A percentile compares a stretch with the other conserved stretches of the same genome.
These are phyloP conservation scores for Cloeon dipterum DNA, from an alignment of 2,888 invertebrate genomes.

Conservation along the genomic window DNA sequence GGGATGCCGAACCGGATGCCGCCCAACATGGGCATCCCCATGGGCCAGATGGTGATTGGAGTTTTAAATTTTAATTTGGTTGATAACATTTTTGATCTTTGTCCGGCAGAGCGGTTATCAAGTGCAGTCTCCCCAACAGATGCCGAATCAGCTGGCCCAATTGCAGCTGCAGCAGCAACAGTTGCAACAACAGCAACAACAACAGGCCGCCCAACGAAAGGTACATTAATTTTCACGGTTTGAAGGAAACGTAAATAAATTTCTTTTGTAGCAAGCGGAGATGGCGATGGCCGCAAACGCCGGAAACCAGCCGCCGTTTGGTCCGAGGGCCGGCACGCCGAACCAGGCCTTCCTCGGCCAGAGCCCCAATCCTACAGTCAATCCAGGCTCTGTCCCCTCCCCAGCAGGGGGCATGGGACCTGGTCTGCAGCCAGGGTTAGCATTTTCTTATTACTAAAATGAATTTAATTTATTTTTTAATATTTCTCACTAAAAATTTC, in stretches of 20 bases:
- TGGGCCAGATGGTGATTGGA: neutral
- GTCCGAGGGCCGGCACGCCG: slow-evolving; percentile 27
- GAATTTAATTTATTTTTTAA: neutral
- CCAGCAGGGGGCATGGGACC: slow-evolving; percentile 34
- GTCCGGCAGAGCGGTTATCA: neutral
- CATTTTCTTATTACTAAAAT: neutral
- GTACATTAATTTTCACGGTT: neutral
- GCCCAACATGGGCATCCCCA: slow-evolving; percentile 17
- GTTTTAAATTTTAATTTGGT: too few species aligned
- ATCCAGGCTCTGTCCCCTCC: slow-evolving; percentile 35
- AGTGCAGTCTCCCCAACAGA: slow-evolving; percentile 4
- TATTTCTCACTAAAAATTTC: too few species aligned
- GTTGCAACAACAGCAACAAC: slow-evolving; percentile 1
- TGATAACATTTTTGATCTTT: too few species aligned
- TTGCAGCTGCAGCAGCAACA: slow-evolving; percentile 17
- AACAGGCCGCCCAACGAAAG: slow-evolving; percentile 13
- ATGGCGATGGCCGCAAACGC: neutral
- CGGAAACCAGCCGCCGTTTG: neutral
- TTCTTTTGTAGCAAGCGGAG: neutral
- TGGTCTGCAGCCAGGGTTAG: slow-evolving; percentile 13
- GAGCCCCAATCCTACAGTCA: slow-evolving; percentile 44
- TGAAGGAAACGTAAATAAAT: neutral
- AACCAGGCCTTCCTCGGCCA: slow-evolving; percentile 47
- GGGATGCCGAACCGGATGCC: slow-evolving; percentile 29
- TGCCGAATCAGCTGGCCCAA: slow-evolving; percentile 25